These are phyloP conservation scores for Leptinotarsa texana DNA, from an alignment of 1,140 invertebrate genomes.

Conservation along the genomic window DNA sequence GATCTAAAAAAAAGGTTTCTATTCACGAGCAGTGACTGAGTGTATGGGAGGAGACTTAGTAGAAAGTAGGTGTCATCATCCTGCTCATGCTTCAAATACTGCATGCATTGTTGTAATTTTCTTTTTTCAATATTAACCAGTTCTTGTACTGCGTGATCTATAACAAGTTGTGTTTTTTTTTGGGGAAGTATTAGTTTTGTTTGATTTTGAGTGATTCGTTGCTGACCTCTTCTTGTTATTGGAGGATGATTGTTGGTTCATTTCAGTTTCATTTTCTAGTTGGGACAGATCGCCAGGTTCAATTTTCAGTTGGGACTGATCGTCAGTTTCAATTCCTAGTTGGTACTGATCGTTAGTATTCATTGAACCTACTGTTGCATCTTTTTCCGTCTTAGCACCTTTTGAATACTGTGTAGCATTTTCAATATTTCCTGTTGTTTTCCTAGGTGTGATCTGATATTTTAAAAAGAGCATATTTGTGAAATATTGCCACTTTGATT, in stretches of 20 bases:
- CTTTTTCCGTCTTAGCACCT: too few species aligned
- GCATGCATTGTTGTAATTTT: neutral
- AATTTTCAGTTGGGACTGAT: neutral
- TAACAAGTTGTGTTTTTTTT: conserved; percentile 10
- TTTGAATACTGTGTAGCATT: too few species aligned
- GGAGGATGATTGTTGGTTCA: neutral
- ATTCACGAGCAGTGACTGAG: neutral
- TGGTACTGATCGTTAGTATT: neutral
- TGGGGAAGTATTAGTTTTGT: neutral
- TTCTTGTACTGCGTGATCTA: neutral
- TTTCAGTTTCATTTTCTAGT: neutral
- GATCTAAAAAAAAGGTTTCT: neutral
- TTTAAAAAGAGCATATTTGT: conserved; percentile 17
- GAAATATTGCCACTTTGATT: conserved; percentile 21
- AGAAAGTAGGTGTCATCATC: conserved; percentile 1
- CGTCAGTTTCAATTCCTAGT: neutral
- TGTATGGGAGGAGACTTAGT: neutral
- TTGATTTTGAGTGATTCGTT: neutral
- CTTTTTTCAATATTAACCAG: conserved; percentile 8
- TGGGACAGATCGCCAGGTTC: neutral
- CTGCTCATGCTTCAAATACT: conserved; percentile 6
- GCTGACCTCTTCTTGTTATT: neutral
- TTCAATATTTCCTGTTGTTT: neutral
- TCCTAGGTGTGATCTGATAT: conserved; percentile 12
- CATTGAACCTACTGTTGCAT: too few species aligned